Base-by-base conservation (phyloP, 2,113 vertebrate species). In the Coptodon rendalli region DNA sequence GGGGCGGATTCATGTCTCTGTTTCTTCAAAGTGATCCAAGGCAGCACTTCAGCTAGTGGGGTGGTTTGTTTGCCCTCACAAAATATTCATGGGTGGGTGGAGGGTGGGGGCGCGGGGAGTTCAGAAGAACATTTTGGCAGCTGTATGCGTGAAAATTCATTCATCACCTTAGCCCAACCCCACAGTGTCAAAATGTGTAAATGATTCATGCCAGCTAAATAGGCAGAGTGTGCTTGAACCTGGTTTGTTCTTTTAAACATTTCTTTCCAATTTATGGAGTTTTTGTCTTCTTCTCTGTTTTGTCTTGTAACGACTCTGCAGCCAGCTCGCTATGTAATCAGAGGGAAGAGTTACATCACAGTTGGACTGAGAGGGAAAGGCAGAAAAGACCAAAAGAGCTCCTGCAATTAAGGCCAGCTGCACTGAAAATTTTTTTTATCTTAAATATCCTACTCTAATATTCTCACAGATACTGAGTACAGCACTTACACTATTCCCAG, bases 21-120 rank as follows among this genome's bases (percentile, higher is more conserved):
- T 87, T 91, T 87, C 88, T 86, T 92, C 87, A 91, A 87, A 92
- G 89, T 85, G 87, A 86, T 89, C 90, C 80, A 8, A 91, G 91
- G 82, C 91, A 85, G 89, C 84, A 63, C 88, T 89, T 86, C 85
- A 84, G 89, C 91, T 87, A 57, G 63, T 91, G 84, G 89, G 80
- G 48, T 45, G 83, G 76, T 76, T 79, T 29, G 31, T 85, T 82
- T 90, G 89, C 86, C 86, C 88, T 90, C 85, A 71, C 84, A 80
- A 86, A 93, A 91, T 91, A 92, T 89, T 92, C 91, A 91, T 90
- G 40, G 83, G 9, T 45, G 73, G 19, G 86, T 19, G 61, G 36
- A 31, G 24, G 6, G 57, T 52, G 50, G 66, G n/a, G 45, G 16
- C 2, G 11, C 1, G 6, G 14, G 52, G 11, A 38, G 36, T 84